Evolutionary conservation across 2,888 invertebrate species (phyloP).

Genomic region (Adelphocoris suturalis): DNA sequence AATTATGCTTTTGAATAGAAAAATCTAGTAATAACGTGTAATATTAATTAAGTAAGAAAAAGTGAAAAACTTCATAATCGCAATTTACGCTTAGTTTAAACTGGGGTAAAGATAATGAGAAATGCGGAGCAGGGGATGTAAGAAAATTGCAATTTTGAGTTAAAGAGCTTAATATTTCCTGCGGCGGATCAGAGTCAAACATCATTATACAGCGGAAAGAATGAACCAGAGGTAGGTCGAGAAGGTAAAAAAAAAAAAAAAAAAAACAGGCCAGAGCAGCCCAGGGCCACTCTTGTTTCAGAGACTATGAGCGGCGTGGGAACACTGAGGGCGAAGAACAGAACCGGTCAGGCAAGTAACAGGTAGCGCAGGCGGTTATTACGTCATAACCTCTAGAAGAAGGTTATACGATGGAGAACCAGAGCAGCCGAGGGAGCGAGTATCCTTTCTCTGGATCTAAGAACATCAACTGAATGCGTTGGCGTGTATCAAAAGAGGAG

Average conservation of each 20-base stretch:
- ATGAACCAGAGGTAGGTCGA: conserved; percentile 32
- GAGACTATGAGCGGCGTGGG: conserved; percentile 66
- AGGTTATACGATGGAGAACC: conserved; percentile 25
- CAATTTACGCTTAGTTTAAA: neutral
- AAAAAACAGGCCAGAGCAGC: neutral
- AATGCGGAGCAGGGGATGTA: neutral
- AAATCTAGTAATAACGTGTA: neutral
- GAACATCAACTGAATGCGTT: conserved; percentile 15
- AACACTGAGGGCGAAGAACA: conserved; percentile 45
- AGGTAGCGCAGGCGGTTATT: conserved; percentile 68
- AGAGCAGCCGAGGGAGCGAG: neutral
- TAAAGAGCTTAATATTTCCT: conserved; percentile 39
- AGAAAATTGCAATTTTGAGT: neutral
- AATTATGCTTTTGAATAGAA: neutral
- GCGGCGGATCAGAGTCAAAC: conserved; percentile 15
- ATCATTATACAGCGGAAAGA: conserved; percentile 3
- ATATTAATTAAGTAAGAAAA: neutral
- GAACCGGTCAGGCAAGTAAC: conserved; percentile 69
- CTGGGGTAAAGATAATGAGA: neutral
- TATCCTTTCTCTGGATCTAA: conserved; percentile 26
- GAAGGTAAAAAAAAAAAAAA: conserved; percentile 9
- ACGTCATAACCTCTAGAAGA: conserved; percentile 66
- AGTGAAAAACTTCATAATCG: neutral
- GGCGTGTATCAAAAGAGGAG: neutral
- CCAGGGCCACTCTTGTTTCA: conserved; percentile 58